Evolutionary conservation across 1,140 invertebrate species (phyloP), one percentile per base, ranked within the genome.

Genomic region (Heliothis subflexa): DNA sequence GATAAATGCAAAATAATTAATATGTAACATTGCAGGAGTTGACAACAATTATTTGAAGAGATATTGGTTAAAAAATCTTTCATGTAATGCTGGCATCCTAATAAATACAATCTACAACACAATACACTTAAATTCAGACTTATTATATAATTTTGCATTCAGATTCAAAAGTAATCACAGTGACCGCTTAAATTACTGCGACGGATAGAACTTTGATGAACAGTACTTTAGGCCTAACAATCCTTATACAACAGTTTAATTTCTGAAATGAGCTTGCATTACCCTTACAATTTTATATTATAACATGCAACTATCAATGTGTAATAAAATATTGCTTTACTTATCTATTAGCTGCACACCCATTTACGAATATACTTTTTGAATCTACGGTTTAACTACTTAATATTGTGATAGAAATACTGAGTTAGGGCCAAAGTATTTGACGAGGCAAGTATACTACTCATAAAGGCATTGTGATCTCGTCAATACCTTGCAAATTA

Each of bases 91-190:
- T 33, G 52, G 28, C 68, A 49, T 74, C 55, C 71, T 45, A 74
- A 59, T 59, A 74, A 74, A 74, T 61, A 74, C 71, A 74, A 57
- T 74, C 40, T 74, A 70, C 66, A 59, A 74, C 54, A 73, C 33
- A 61, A 61, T 59, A 61, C 45, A 74, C 54, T 45, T 74, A 74
- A 49, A 47, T 25, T 74, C 71, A 74, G 71, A 74, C 73, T 76
- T 76, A 64, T 47, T 76, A 76, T 33, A 76, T 76, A 76, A 76
- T 64, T 62, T 64, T 76, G 73, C 73, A 76, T 76, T 62, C 21
- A 76, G 73, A 76, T 64, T 76, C 59, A 52, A 64, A 75, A 75
- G 59, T 76, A 76, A 76, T 76, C 73, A 76, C 73, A 76, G 73
- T 55, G 70, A 62, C 45, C 3, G 14, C 59, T 64, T 64, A 64